Evolutionary conservation across 2,797 vertebrate genomes (phyloP).

Genomic region (Microctenopoma stevenorrisi): DNA sequence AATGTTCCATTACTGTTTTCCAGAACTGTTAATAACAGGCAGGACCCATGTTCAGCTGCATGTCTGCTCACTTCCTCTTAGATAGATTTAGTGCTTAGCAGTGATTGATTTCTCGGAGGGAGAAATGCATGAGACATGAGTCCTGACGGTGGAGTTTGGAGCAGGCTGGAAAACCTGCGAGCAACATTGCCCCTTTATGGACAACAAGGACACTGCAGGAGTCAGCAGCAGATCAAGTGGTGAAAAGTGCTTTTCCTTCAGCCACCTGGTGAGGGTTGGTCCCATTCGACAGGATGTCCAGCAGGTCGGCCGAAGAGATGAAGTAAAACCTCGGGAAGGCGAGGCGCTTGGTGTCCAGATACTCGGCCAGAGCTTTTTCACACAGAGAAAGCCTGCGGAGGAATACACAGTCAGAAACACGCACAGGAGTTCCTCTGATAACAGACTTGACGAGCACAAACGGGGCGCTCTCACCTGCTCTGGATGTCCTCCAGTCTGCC

Average conservation of each 20-base stretch:
- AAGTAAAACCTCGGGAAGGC: conserved; percentile 98
- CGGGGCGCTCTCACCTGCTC: conserved; percentile 64
- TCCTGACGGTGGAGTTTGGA: conserved; percentile 38
- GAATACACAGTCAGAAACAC: conserved; percentile 24
- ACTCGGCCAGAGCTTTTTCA: conserved; percentile 95
- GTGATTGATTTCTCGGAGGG: conserved; percentile 58
- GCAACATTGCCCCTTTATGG: conserved; percentile 78
- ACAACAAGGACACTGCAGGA: conserved; percentile 25
- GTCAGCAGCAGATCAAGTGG: conserved; percentile 18
- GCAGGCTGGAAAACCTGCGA: conserved; percentile 49
- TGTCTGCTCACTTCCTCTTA: conserved; percentile 47
- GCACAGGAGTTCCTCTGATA: background rate
- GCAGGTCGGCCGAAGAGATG: conserved; percentile 94
- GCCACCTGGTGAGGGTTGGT: conserved; percentile 92
- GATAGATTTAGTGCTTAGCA: conserved; percentile 57
- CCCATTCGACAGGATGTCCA: conserved; percentile 96
- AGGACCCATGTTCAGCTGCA: conserved; percentile 48
- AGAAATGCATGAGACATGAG: conserved; percentile 40
- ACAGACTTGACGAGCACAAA: conserved; percentile 7
- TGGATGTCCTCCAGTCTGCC: conserved; percentile 92
- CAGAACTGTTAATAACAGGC: conserved; percentile 36
- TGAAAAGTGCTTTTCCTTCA: conserved; percentile 9
- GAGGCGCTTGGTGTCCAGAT: conserved; percentile 94
- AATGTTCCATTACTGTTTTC: conserved; percentile 48
- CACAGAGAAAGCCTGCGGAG: conserved; percentile 89